Percentiles rank a stretch among this genome's conserved stretches.
phyloP scores from a whole-genome alignment of 2,888 invertebrate genomes.

The Formica aserva region DNA sequence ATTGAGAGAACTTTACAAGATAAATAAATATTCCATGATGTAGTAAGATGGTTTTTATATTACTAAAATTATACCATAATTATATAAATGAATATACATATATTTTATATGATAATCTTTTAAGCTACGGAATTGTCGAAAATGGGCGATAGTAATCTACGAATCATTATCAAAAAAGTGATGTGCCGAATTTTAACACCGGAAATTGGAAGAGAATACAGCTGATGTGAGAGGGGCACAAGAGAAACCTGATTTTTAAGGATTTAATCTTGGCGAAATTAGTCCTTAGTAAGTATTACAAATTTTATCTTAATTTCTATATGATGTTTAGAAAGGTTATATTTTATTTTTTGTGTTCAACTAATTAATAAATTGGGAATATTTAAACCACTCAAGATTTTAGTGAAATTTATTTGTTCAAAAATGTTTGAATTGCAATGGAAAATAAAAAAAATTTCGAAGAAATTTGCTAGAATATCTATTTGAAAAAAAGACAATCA shows the following conservation, averaged over 20 bases:
- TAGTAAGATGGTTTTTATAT: too few relatives aligned
- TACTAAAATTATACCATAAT: too few relatives aligned
- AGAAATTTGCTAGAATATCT: not conserved
- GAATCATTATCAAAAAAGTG: not conserved
- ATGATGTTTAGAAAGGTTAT: not conserved
- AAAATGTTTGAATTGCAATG: not conserved
- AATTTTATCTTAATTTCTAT: constrained; percentile 2
- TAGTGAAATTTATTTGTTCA: not conserved
- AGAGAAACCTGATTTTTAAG: not conserved
- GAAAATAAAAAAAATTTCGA: not conserved
- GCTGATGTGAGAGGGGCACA: not conserved
- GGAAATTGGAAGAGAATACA: constrained; percentile 2
- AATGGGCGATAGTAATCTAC: constrained; percentile 6
- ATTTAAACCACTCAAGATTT: not conserved
- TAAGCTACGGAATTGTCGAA: constrained; percentile 10
- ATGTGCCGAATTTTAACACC: constrained; percentile 13
- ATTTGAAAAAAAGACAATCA: not conserved
- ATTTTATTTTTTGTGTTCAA: not conserved
- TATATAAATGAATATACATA: not conserved
- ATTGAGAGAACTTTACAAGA: not conserved
- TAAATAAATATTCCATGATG: too few relatives aligned
- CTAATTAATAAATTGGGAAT: not conserved
- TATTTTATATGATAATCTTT: constrained; percentile 6
- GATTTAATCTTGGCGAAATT: not conserved
- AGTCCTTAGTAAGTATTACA: not conserved